phyloP scores from a whole-genome alignment of 2,888 invertebrate species.

The Drosophila macrospina region DNA sequence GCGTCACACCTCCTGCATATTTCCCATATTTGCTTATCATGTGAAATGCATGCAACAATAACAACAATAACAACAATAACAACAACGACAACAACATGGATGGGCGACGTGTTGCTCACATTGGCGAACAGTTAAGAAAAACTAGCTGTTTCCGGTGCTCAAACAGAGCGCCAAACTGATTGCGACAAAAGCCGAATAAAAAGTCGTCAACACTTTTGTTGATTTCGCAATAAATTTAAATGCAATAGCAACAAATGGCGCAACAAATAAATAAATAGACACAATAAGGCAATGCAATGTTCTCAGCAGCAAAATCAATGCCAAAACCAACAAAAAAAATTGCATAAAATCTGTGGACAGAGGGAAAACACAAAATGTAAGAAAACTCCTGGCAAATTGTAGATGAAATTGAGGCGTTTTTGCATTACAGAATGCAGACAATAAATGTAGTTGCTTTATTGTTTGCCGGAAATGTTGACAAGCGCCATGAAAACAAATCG shows the following conservation, averaged over 20 bases:
- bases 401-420: conserved; percentile 5
- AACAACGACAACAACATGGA: conserved; percentile 18
- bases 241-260: conserved; percentile 59
- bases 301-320: conserved; percentile 14
- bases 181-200: conserved; percentile 42
- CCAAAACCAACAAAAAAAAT: background rate
- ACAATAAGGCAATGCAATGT: conserved; percentile 29
- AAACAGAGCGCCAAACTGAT: conserved; percentile 70
- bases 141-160: conserved; percentile 76
- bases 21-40: conserved; percentile 72
- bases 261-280: conserved; percentile 54
- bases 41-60: conserved; percentile 66
- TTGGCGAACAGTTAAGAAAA: conserved; percentile 58
- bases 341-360: too few species aligned
- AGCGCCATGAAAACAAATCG: conserved; percentile 73
- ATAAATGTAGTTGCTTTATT: conserved; percentile 43
- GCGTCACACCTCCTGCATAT: conserved; percentile 29
- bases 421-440: conserved; percentile 20
- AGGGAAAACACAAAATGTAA: background rate
- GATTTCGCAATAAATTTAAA: conserved; percentile 66
- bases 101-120: conserved; percentile 70
- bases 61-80: conserved; percentile 8
- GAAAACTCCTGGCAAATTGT: background rate
- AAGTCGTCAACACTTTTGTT: conserved; percentile 48
- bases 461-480: conserved; percentile 66